Percentiles rank a stretch among this genome's conserved stretches.
phyloP scores from a whole-genome alignment of 1,140 invertebrate species.

The Arion vulgaris region DNA sequence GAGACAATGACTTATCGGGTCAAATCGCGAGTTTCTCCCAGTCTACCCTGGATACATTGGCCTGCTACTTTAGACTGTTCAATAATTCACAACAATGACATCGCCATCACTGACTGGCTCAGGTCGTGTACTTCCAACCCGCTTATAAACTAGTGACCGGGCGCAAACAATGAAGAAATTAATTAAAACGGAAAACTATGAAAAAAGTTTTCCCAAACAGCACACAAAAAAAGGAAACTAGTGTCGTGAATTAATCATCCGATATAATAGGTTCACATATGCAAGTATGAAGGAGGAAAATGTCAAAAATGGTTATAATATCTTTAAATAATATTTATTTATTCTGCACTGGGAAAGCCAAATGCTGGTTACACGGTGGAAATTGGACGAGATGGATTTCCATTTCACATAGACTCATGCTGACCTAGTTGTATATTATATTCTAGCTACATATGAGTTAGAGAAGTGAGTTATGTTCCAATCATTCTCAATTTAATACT shows the following conservation, averaged over 20 bases:
- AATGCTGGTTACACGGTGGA: too few species aligned
- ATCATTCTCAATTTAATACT: too few species aligned
- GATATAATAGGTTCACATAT: not conserved
- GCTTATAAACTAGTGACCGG: not conserved
- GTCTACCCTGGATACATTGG: too few species aligned
- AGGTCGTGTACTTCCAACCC: not conserved
- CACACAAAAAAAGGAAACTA: not conserved
- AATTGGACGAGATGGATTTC: too few species aligned
- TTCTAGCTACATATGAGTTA: too few species aligned
- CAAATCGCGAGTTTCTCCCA: not conserved
- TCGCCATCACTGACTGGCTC: not conserved
- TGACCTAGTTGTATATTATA: too few species aligned
- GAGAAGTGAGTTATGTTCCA: too few species aligned
- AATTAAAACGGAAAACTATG: not conserved
- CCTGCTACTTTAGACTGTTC: not conserved
- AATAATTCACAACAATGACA: not conserved
- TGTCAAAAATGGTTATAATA: too few species aligned
- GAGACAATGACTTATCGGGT: not conserved
- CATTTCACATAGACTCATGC: too few species aligned
- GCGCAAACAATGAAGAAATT: not conserved
- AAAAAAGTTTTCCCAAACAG: not conserved
- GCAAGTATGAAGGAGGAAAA: too few species aligned
- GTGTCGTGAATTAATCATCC: not conserved
- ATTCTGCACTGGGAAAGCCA: too few species aligned
- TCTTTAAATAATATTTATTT: too few species aligned